Conservation (phyloP, 2,113 vertebrate species). For the Toxotes chatareus region DNA sequence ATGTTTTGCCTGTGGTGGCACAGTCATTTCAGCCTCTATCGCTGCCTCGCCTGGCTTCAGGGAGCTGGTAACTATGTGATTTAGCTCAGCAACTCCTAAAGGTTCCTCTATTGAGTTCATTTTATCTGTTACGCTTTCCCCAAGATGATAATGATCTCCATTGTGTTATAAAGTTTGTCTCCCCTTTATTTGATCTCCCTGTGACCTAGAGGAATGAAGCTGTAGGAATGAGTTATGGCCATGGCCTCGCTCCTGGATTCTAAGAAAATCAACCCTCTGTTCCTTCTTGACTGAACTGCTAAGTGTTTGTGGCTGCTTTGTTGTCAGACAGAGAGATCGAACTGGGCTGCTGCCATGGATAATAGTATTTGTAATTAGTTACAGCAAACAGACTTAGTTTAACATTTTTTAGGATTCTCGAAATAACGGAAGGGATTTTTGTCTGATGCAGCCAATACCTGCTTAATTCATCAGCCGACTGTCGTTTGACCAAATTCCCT, state of each 20-base stretch:
- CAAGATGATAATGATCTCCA: conserved; percentile 52
- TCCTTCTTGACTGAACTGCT: neutral
- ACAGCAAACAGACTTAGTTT: neutral
- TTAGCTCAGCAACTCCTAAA: conserved; percentile 46
- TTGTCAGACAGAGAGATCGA: neutral
- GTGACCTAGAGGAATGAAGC: conserved; percentile 36
- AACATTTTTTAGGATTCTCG: neutral
- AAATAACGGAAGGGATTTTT: conserved; percentile 20
- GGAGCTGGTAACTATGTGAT: conserved; percentile 49
- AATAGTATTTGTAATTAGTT: neutral
- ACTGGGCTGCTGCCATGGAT: neutral
- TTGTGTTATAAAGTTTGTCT: conserved; percentile 49
- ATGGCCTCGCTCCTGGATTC: conserved; percentile 7
- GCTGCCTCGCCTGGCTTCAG: conserved; percentile 24
- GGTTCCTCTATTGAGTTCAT: neutral
- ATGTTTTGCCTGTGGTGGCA: conserved; percentile 47
- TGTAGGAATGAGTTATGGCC: conserved; percentile 38
- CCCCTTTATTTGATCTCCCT: conserved; percentile 42
- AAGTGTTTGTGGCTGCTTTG: conserved; percentile 12
- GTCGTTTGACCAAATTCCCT: conserved; percentile 19
- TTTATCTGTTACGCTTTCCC: conserved; percentile 35
- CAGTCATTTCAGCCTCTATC: conserved; percentile 20
- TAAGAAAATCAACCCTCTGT: conserved; percentile 5
- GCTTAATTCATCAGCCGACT: conserved; percentile 34
- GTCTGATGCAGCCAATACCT: conserved; percentile 13